Evolutionary conservation across 2,797 vertebrate species (phyloP), one percentile per base, ranked within the genome.

Genomic region (Sphenopsis melanotis): DNA sequence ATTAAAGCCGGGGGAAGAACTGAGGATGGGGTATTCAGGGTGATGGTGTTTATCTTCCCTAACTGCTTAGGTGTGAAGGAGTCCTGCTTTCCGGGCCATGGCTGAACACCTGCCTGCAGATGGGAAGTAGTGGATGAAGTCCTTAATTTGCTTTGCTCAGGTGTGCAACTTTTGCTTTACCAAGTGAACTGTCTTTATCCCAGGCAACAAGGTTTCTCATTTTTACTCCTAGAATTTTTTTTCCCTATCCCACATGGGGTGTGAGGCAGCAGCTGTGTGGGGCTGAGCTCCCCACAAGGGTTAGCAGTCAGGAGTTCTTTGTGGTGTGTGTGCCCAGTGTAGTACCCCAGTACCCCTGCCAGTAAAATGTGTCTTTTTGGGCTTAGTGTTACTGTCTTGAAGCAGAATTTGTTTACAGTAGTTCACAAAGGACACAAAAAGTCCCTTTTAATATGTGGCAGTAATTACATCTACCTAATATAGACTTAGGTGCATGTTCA

Each of bases 1-100:
- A 37, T 9, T 59, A 71, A 78, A 61, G 1, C 9, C 14, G 6
- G 9, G 15, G 4, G 5, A 91, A 89, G 47, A 53, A 52, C 12
- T 32, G 11, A 21, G 11, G 13, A 15, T 12, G 5, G 4, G 6
- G 2, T 9, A 6, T 34, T 87, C 0, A 0, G 44, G 29, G 12
- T 49, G 16, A 39, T 11, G 17, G 4, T 20, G 7, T 52, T 69
- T 61, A 9, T 41, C 37, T 61, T 57, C 32, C 42, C 13, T 56
- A 30, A 11, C 29, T 52, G 4, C 19, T 26, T 36, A 17, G 1
- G 15, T 3, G 2, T 44, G 37, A 69, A 24, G 50, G 5, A 83
- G 30, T 19, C 19, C 27, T 42, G 29, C 8, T 77, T 34, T 42
- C 32, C 56, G 61, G 52, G 52, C 30, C 12, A 12, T 61, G 26